Evolutionary conservation across 2,888 invertebrate genomes (phyloP).

Genomic region (Perizoma affinitatum): DNA sequence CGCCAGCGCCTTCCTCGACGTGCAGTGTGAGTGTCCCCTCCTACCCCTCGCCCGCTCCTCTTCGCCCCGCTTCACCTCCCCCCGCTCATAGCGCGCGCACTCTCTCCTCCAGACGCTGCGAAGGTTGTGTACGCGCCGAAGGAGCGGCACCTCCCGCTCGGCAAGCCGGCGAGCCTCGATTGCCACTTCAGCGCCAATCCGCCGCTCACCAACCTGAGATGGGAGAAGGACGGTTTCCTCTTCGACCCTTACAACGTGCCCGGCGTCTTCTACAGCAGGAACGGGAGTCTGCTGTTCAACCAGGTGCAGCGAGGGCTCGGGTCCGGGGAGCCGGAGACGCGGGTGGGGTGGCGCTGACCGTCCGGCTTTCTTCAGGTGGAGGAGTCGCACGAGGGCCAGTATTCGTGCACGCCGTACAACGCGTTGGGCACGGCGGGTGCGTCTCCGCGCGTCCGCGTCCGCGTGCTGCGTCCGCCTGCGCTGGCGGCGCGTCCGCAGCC

Average conservation of each 20-base stretch:
- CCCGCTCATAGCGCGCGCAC: slow-evolving; percentile 1
- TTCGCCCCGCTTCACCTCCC: not conserved
- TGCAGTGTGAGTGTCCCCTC: slow-evolving; percentile 94
- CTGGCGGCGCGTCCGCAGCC: slow-evolving; percentile 92
- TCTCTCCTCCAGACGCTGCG: slow-evolving; percentile 90
- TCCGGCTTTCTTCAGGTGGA: slow-evolving; percentile 83
- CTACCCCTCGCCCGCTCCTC: not conserved
- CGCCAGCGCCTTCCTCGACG: slow-evolving; percentile 94
- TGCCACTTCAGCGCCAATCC: slow-evolving; percentile 97
- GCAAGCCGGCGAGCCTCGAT: slow-evolving; percentile 92
- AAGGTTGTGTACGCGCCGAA: slow-evolving; percentile 94
- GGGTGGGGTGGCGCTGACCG: not conserved
- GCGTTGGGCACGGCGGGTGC: slow-evolving; percentile 93
- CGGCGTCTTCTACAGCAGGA: slow-evolving; percentile 92
- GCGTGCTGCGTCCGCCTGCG: slow-evolving; percentile 93
- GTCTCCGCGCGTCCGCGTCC: slow-evolving; percentile 92
- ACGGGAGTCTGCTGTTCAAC: slow-evolving; percentile 92
- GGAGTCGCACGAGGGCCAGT: slow-evolving; percentile 93
- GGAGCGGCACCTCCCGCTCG: slow-evolving; percentile 92
- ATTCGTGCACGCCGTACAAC: slow-evolving; percentile 96
- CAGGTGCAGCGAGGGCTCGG: slow-evolving; percentile 66
- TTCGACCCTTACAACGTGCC: slow-evolving; percentile 95
- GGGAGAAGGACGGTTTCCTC: slow-evolving; percentile 96
- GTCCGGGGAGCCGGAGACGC: not conserved
- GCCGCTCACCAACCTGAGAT: slow-evolving; percentile 93